Conservation (phyloP, 2,113 vertebrate species). For the Chunga burmeisteri region DNA sequence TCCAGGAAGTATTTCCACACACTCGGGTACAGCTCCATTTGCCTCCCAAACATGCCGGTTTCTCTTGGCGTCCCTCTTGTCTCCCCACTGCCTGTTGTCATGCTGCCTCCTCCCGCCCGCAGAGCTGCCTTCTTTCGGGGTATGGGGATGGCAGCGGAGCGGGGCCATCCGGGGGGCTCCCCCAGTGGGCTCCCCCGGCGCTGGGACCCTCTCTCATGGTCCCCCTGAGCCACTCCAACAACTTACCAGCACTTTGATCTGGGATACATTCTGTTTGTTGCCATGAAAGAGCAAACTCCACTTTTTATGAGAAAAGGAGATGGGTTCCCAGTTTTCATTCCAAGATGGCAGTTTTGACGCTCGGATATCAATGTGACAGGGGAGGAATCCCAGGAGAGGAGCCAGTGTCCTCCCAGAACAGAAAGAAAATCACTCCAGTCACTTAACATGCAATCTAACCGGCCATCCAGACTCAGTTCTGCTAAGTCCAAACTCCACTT, state of each 20-base stretch:
- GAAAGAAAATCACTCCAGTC: neutral
- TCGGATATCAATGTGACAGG: neutral
- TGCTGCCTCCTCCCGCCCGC: rapidly evolving
- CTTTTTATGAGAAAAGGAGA: neutral
- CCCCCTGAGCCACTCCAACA: neutral
- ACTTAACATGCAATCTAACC: neutral
- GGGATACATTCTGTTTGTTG: neutral
- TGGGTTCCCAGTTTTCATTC: neutral
- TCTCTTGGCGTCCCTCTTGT: neutral
- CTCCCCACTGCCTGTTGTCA: neutral
- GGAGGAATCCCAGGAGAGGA: neutral
- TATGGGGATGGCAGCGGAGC: rapidly evolving
- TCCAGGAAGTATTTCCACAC: neutral
- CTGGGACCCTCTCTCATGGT: neutral
- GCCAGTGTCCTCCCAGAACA: neutral
- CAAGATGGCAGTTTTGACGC: neutral
- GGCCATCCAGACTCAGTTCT: neutral
- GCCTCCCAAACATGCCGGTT: neutral
- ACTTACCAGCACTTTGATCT: neutral
- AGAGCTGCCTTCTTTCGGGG: rapidly evolving
- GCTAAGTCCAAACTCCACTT: neutral
- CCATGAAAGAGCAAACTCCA: neutral
- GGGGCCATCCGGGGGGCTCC: rapidly evolving
- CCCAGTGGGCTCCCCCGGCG: rapidly evolving
- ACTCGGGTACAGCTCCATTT: rapidly evolving